Conservation (phyloP, 2,113 vertebrate genomes). For the Callocephalon fimbriatum region DNA sequence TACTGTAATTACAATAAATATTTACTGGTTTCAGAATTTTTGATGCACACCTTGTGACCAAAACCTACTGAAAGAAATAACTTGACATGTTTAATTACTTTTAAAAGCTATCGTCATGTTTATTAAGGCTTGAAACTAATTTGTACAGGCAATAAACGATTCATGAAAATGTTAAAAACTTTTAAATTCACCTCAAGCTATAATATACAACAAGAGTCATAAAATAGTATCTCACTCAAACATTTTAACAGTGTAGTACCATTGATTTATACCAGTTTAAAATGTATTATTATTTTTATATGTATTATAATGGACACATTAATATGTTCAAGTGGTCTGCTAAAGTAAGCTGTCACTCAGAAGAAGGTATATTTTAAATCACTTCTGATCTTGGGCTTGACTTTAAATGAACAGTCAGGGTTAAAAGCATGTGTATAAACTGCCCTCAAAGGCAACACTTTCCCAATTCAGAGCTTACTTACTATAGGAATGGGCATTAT, state of each 20-base stretch:
- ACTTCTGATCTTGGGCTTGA: not conserved
- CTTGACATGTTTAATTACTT: not conserved
- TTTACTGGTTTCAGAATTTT: not conserved
- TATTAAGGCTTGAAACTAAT: not conserved
- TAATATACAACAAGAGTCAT: not conserved
- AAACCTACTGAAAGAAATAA: not conserved
- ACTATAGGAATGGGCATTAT: not conserved
- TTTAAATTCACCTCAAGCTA: not conserved
- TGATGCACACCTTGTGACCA: rapidly evolving
- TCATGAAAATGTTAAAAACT: not conserved
- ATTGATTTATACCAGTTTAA: not conserved
- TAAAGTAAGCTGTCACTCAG: not conserved
- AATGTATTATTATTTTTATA: not conserved
- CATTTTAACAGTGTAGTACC: not conserved
- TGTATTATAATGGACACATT: not conserved
- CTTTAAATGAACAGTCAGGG: not conserved
- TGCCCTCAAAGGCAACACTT: not conserved
- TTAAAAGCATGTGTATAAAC: not conserved
- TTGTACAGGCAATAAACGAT: not conserved
- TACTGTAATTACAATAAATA: not conserved
- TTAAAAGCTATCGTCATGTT: not conserved
- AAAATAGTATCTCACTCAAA: not conserved
- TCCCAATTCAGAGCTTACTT: not conserved
- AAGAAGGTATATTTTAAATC: not conserved
- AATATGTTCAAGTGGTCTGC: not conserved